These are phyloP conservation scores for Acipenser ruthenus DNA, from an alignment of 2,797 vertebrate species.

Conservation along the genomic window DNA sequence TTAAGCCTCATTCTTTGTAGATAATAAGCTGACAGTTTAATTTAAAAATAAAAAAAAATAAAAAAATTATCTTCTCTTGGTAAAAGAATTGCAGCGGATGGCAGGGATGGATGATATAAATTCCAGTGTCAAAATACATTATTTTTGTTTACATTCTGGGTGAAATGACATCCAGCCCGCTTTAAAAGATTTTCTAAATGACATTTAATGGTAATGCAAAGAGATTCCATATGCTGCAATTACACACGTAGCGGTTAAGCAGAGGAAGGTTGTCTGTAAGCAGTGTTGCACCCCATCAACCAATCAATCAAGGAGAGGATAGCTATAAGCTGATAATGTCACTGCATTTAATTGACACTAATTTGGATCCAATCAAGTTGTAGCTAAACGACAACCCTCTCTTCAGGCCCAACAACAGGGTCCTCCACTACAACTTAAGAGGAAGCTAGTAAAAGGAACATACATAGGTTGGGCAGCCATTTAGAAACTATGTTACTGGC, in stretches of 20 bases:
- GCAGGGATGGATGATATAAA: not conserved
- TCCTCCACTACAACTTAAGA: no score
- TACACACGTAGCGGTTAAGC: constrained; percentile 4
- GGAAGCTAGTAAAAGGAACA: no score
- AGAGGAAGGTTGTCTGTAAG: constrained; percentile 4
- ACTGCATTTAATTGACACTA: no score
- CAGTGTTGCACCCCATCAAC: not conserved
- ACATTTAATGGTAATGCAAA: constrained; percentile 8
- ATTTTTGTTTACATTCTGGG: constrained; percentile 1
- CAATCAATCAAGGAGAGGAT: no score
- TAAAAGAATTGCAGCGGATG: not conserved
- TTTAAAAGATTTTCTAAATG: constrained; percentile 8
- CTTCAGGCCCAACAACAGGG: no score
- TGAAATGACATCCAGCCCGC: not conserved
- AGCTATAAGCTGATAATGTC: no score
- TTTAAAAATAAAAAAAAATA: constrained; percentile 3
- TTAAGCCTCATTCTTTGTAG: constrained; percentile 5
- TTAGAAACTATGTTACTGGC: no score
- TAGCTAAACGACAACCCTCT: no score
- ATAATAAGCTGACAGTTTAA: constrained; percentile 12
- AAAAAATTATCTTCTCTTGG: not conserved
- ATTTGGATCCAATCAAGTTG: no score
- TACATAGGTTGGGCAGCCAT: no score
- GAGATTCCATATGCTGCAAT: constrained; percentile 1
- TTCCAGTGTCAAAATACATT: no score